Evolutionary conservation across 1,140 invertebrate species (phyloP).

Genomic region (Eurosta solidaginis): DNA sequence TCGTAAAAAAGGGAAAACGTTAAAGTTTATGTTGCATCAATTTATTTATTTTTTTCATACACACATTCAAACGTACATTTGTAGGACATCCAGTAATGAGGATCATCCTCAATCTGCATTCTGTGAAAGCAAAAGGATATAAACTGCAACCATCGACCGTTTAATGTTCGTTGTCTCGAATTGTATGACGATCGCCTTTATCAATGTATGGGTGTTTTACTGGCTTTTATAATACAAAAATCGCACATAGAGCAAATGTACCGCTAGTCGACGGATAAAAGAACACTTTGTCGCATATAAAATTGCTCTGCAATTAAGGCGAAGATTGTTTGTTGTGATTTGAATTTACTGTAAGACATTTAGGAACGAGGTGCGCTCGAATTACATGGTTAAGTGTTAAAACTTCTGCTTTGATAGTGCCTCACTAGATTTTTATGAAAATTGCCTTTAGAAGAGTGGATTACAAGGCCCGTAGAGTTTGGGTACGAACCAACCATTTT

Average conservation of each 20-base stretch:
- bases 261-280: neutral
- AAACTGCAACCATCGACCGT: neutral
- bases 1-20: neutral
- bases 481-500: too few species aligned
- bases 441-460: too few species aligned
- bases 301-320: neutral
- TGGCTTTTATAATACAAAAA: neutral
- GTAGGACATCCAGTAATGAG: neutral
- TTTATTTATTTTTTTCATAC: neutral
- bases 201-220: neutral
- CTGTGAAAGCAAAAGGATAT: neutral
- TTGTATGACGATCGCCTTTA: neutral
- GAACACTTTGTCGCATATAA: neutral
- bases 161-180: neutral
- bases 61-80: neutral
- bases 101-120: neutral
- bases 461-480: too few species aligned
- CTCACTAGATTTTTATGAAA: too few species aligned
- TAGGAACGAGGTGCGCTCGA: neutral
- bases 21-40: conserved; percentile 10
- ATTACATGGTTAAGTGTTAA: too few species aligned
- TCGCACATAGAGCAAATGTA: neutral
- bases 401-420: too few species aligned
- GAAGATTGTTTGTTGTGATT: neutral
- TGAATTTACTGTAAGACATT: neutral